These are phyloP conservation scores for Callaeas wilsoni DNA, from an alignment of 2,113 vertebrate genomes.

Conservation along the genomic window DNA sequence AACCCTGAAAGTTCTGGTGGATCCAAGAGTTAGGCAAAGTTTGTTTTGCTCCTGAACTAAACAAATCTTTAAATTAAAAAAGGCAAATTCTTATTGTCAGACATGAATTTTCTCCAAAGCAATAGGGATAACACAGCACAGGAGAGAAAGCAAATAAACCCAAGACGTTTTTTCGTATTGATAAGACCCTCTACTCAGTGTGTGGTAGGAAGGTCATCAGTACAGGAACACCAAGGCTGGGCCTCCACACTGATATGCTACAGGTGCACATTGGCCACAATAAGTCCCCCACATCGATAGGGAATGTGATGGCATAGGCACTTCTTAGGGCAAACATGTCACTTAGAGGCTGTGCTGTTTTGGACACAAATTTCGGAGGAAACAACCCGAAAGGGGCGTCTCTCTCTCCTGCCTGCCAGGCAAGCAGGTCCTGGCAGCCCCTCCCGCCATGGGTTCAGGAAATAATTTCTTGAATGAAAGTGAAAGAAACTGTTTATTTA, in stretches of 20 bases:
- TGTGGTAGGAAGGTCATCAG: neutral
- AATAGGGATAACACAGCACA: neutral
- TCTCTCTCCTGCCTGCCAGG: too few species aligned
- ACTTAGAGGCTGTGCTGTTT: too few species aligned
- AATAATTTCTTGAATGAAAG: too few species aligned
- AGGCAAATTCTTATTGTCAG: neutral
- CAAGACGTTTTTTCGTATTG: neutral
- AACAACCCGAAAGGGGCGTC: too few species aligned
- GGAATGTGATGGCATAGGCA: neutral
- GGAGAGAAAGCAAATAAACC: neutral
- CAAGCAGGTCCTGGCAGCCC: too few species aligned
- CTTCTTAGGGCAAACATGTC: neutral
- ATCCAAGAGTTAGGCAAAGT: neutral
- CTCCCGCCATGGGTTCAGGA: too few species aligned
- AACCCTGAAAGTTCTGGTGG: neutral
- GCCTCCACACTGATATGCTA: rapidly evolving
- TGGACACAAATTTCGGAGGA: too few species aligned
- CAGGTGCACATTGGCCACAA: neutral
- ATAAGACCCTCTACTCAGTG: neutral
- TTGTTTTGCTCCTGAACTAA: neutral
- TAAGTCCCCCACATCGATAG: rapidly evolving
- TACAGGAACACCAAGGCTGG: neutral
- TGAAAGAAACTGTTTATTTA: too few species aligned
- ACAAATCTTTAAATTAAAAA: neutral
- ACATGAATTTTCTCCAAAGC: neutral